phyloP scores from a whole-genome alignment of 2,888 invertebrate genomes.

The Teinopalpus imperialis region DNA sequence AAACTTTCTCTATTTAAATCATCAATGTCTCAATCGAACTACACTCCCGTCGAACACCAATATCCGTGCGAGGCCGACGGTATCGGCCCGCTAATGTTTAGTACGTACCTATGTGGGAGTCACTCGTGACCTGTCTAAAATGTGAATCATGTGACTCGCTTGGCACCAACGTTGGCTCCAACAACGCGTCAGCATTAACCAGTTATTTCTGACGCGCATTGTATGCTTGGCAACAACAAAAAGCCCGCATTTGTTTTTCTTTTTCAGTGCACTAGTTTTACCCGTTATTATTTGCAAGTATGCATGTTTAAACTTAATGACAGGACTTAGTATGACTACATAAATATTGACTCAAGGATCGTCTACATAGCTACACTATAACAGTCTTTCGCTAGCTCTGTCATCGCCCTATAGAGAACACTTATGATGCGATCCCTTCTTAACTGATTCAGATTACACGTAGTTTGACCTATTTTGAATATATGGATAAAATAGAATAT shows the following conservation, averaged over 20 bases:
- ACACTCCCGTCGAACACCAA: neutral
- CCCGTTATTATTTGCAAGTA: neutral
- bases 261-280: conserved; percentile 12
- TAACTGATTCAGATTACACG: neutral
- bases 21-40: conserved; percentile 2
- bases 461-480: neutral
- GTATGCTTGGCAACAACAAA: conserved; percentile 62
- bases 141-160: conserved; percentile 76
- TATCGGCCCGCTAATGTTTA: conserved; percentile 15
- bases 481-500: too few relatives aligned
- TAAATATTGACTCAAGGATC: too few relatives aligned
- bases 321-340: neutral
- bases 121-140: conserved; percentile 70
- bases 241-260: conserved; percentile 8
- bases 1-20: neutral
- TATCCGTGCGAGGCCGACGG: conserved; percentile 18
- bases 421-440: conserved; percentile 1
- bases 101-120: conserved; percentile 48
- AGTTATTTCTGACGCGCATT: conserved; percentile 62
- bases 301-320: neutral
- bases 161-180: conserved; percentile 66
- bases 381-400: neutral
- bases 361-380: too few relatives aligned
- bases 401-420: conserved; percentile 4
- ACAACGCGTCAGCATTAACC: conserved; percentile 55